These are phyloP conservation scores for Pelagia noctiluca DNA, from an alignment of 30 jellyfish, hydroid and myxozoan species.

Conservation along the genomic window DNA sequence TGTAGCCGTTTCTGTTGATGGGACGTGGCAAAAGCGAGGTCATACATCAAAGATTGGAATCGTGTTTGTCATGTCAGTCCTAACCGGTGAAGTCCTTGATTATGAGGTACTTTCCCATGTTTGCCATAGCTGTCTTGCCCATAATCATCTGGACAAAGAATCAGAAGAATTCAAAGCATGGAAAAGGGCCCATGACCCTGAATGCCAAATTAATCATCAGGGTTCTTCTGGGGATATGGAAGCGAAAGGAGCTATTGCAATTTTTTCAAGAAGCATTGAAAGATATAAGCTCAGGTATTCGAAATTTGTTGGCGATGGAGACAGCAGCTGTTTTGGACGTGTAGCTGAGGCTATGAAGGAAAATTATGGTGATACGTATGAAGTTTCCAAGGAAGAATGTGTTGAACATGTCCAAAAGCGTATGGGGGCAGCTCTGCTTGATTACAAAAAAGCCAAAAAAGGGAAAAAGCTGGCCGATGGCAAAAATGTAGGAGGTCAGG, in stretches of 20 bases:
- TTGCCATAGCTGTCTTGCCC: constrained; percentile 43
- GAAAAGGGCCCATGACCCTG: neutral
- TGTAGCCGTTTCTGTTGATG: constrained; percentile 46
- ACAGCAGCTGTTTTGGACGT: constrained; percentile 4
- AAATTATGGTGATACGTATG: constrained; percentile 30
- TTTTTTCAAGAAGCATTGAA: constrained; percentile 10
- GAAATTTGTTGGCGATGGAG: constrained; percentile 60
- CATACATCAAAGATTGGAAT: constrained; percentile 56
- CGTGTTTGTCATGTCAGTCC: constrained; percentile 34
- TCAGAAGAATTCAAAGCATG: neutral
- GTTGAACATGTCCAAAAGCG: constrained; percentile 56
- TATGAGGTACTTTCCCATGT: constrained; percentile 19
- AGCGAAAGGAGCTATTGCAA: constrained; percentile 13
- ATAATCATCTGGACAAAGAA: constrained; percentile 7
- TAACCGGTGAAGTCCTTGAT: constrained; percentile 56
- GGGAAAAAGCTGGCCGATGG: constrained; percentile 33
- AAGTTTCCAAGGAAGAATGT: constrained; percentile 44
- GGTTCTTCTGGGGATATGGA: constrained; percentile 40
- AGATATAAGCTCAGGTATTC: constrained; percentile 12
- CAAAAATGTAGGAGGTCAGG: no score
- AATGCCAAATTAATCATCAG: constrained; percentile 27
- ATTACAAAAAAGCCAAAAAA: constrained; percentile 8
- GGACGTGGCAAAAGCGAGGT: constrained; percentile 63
- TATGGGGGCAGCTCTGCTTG: constrained; percentile 18
- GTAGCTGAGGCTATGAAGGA: constrained; percentile 16